These are phyloP conservation scores for Trachymyrmex cornetzi DNA, from an alignment of 1,140 invertebrate genomes.

Conservation along the genomic window DNA sequence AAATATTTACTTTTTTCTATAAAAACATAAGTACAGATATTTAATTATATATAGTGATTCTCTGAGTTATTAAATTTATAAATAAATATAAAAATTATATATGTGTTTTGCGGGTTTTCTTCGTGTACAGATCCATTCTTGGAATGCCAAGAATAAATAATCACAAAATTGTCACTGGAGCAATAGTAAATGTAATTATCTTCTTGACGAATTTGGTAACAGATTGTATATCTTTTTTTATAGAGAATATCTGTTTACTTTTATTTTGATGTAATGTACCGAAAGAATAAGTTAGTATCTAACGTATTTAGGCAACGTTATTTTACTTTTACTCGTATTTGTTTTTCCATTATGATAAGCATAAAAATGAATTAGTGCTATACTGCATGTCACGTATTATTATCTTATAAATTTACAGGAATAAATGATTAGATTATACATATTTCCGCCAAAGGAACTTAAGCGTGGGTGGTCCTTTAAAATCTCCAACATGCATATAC, in stretches of 20 bases:
- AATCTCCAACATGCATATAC: constrained; percentile 6
- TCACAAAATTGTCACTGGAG: neutral
- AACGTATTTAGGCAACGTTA: neutral
- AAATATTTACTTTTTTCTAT: neutral
- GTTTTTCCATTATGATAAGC: neutral
- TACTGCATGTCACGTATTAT: neutral
- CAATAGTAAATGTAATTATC: constrained; percentile 13
- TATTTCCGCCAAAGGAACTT: neutral
- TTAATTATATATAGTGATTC: neutral
- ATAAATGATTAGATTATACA: neutral
- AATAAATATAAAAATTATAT: neutral
- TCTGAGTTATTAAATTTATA: neutral
- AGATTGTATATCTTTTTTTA: neutral
- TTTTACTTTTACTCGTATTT: neutral
- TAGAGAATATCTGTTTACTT: neutral
- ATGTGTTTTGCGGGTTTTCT: no score
- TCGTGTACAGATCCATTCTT: no score
- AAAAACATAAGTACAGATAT: neutral
- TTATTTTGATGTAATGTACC: neutral
- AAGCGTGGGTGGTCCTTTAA: constrained; percentile 11
- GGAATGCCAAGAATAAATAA: neutral
- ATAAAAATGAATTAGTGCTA: neutral
- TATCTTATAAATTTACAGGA: neutral
- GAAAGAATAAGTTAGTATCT: neutral
- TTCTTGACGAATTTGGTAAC: neutral